phyloP scores from a whole-genome alignment of 1,140 invertebrate genomes.

The Calosoma granatense region DNA sequence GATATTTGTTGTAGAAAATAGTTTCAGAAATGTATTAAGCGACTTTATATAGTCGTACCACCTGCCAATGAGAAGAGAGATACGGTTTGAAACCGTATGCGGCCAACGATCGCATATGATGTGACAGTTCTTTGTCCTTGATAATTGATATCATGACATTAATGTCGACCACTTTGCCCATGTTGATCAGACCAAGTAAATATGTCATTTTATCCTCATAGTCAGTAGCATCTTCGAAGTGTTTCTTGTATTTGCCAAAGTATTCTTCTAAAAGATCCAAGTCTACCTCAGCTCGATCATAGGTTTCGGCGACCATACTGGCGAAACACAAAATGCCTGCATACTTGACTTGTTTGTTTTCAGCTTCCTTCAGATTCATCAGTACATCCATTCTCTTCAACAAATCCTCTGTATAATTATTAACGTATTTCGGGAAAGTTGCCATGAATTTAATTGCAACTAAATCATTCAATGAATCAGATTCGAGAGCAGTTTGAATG shows the following conservation, averaged over 20 bases:
- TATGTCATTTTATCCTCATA: neutral
- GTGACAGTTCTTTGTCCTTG: neutral
- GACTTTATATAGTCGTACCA: neutral
- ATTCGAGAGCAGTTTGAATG: neutral
- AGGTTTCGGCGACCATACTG: neutral
- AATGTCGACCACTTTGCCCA: neutral
- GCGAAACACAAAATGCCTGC: neutral
- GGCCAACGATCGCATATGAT: neutral
- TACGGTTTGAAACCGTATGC: neutral
- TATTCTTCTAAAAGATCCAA: no score
- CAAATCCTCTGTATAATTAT: neutral
- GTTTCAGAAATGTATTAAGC: no score
- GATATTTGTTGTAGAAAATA: no score
- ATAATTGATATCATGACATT: neutral
- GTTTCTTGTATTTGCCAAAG: no score
- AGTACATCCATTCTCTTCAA: neutral
- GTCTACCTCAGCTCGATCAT: no score
- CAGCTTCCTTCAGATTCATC: neutral
- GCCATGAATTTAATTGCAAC: neutral
- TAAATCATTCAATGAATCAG: neutral
- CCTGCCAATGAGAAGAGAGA: neutral
- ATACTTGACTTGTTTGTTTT: neutral
- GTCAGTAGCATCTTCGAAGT: no score
- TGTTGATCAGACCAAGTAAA: neutral
- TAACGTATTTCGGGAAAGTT: neutral